Base-by-base conservation (phyloP, 1,140 invertebrate genomes). In the Cydia fagiglandana region DNA sequence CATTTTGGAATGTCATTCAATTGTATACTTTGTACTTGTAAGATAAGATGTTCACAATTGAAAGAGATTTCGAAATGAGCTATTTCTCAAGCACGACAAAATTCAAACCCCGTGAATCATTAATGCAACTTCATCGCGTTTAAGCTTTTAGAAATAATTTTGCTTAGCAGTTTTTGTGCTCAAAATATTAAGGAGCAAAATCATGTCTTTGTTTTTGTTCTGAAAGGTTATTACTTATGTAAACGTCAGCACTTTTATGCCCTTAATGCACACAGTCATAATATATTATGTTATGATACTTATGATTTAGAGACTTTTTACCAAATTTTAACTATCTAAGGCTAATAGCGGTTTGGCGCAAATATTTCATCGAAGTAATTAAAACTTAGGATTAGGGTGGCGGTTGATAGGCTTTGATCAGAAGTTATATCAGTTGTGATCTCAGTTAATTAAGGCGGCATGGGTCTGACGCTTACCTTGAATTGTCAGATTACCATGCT, bases 301-400 rank as follows among this genome's bases (percentile, higher is more conserved):
- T 24, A 64, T 64, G 7, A 12, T 41, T n/a, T n/a, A 41, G 15
- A 10, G 30, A 7, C 9, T 68, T 70, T 70, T 38, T 70, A 20
- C 15, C 10, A 66, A 61, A 1, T 61, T 61, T 9, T 61, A 66
- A 66, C 24, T 38, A 70, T 70, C 66, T 70, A 45, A 30, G 66
- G 66, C 24, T 12, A 17, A 7, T 17, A 38, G 30, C 45, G 30
- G 34, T 9, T 38, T 41, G 15, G 34, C 66, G 66, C 66, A 38
- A 70, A 70, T 70, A 66, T 68, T 77, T 73, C 70, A 56, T 76
- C 73, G 47, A 82, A 82, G 75, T 80, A 82, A 82, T 80, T 80
- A 79, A 79, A 82, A 82, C 81, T 82, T 79, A 73, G 78, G 73
- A 76, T 77, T 75, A 75, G 68, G 76, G 41, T 64, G 74, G 47